Conservation (phyloP, 2,888 invertebrate species). For the Mesopsocus fuscifrons region DNA sequence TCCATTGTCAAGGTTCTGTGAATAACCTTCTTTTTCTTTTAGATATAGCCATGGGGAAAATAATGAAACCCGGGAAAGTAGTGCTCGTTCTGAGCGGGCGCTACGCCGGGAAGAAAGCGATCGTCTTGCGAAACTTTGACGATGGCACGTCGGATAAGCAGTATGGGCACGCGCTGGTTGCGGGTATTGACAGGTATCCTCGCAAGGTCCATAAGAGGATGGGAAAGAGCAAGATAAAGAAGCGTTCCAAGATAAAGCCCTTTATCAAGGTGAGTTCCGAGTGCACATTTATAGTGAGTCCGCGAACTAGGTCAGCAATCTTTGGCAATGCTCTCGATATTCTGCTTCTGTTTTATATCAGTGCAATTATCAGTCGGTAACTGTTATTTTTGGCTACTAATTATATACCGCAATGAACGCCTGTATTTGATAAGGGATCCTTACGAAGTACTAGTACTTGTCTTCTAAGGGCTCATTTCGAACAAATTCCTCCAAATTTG, state of each 20-base stretch:
- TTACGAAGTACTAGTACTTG: constrained; percentile 3
- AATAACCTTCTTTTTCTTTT: too few species aligned
- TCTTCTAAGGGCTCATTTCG: too few species aligned
- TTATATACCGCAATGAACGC: too few species aligned
- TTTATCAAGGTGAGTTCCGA: constrained; percentile 65
- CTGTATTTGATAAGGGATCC: neutral
- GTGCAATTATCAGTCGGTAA: too few species aligned
- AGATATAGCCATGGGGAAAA: constrained; percentile 70
- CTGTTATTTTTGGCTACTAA: neutral
- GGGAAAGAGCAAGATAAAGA: constrained; percentile 91
- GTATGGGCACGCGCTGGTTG: constrained; percentile 94
- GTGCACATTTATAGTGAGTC: too few species aligned
- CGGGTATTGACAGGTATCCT: constrained; percentile 95
- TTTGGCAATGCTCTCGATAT: too few species aligned
- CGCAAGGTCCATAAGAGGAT: constrained; percentile 91
- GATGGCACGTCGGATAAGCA: constrained; percentile 92
- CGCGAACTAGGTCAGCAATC: too few species aligned
- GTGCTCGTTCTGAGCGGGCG: constrained; percentile 97
- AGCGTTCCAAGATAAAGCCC: constrained; percentile 94
- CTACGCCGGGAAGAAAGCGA: constrained; percentile 95
- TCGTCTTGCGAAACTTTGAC: constrained; percentile 88
- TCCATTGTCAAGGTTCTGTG: too few species aligned
- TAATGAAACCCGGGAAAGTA: constrained; percentile 97
- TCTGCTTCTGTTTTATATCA: too few species aligned
- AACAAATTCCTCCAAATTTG: too few species aligned